phyloP scores from a whole-genome alignment of 2,888 invertebrate species.

The Reticulitermes lucifugus region DNA sequence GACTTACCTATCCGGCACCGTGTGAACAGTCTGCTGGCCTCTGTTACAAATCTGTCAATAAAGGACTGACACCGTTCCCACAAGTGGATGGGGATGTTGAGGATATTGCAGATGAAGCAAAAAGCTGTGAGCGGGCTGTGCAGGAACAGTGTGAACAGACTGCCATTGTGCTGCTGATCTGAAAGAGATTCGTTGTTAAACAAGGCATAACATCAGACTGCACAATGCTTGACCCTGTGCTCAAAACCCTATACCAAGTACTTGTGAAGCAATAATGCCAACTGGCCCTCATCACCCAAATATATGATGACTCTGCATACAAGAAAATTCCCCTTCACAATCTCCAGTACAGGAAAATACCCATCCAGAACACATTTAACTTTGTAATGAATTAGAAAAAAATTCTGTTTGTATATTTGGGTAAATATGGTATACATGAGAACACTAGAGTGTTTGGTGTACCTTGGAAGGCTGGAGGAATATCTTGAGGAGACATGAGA shows the following conservation, averaged over 20 bases:
- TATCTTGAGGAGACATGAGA: constrained; percentile 93
- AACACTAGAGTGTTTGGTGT: background rate
- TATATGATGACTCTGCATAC: too few species aligned
- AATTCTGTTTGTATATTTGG: too few species aligned
- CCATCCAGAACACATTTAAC: too few species aligned
- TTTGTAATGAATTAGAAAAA: too few species aligned
- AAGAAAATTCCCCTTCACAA: too few species aligned
- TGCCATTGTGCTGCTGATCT: constrained; percentile 89
- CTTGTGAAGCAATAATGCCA: too few species aligned
- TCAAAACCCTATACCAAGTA: too few species aligned
- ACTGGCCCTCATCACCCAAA: too few species aligned
- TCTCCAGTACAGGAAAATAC: too few species aligned
- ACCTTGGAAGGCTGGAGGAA: constrained; percentile 88
- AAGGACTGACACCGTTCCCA: constrained; percentile 93
- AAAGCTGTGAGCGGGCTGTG: constrained; percentile 94
- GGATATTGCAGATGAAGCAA: constrained; percentile 91
- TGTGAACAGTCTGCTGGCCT: constrained; percentile 86
- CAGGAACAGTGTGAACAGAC: constrained; percentile 94
- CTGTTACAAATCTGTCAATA: constrained; percentile 89
- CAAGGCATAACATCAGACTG: too few species aligned
- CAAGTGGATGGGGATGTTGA: constrained; percentile 83
- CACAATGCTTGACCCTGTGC: too few species aligned
- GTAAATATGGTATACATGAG: background rate
- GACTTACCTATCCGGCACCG: constrained; percentile 82
- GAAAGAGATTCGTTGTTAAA: constrained; percentile 58